phyloP scores from a whole-genome alignment of 2,888 invertebrate species.

The Trachelus tabidus region DNA sequence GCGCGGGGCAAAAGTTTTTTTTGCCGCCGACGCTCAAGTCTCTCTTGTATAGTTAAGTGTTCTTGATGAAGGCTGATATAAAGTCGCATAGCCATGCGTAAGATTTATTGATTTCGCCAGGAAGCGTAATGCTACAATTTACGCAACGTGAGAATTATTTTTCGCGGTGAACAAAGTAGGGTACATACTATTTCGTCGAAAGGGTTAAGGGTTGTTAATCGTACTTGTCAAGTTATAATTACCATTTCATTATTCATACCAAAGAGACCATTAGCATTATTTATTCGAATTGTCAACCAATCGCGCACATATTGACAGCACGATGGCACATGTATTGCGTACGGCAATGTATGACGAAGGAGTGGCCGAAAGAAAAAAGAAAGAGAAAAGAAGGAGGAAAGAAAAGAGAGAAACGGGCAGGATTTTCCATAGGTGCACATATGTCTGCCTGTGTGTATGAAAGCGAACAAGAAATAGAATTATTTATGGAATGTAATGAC shows the following conservation, averaged over 20 bases:
- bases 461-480: not conserved
- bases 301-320: not conserved
- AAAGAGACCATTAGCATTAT: slow-evolving; percentile 48
- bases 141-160: no score
- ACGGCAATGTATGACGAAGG: not conserved
- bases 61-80: not conserved
- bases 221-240: slow-evolving; percentile 20
- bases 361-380: no score
- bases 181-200: slow-evolving; percentile 4
- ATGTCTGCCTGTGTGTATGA: not conserved
- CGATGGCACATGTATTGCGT: not conserved
- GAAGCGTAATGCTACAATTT: not conserved
- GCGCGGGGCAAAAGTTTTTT: no score
- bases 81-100: no score
- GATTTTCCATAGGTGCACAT: not conserved
- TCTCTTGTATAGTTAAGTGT: not conserved
- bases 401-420: not conserved
- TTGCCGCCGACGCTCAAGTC: not conserved
- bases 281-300: slow-evolving; percentile 6
- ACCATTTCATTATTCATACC: slow-evolving; percentile 39
- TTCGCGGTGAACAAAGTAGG: slow-evolving; percentile 2
- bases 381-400: no score
- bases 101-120: no score
- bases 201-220: slow-evolving; percentile 15
- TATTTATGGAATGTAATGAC: slow-evolving; percentile 6